A percentile compares a stretch with the other conserved stretches of the same genome.
These are phyloP conservation scores for Chaetogeoica ovagalla DNA, from an alignment of 2,888 invertebrate species.

Conservation along the genomic window DNA sequence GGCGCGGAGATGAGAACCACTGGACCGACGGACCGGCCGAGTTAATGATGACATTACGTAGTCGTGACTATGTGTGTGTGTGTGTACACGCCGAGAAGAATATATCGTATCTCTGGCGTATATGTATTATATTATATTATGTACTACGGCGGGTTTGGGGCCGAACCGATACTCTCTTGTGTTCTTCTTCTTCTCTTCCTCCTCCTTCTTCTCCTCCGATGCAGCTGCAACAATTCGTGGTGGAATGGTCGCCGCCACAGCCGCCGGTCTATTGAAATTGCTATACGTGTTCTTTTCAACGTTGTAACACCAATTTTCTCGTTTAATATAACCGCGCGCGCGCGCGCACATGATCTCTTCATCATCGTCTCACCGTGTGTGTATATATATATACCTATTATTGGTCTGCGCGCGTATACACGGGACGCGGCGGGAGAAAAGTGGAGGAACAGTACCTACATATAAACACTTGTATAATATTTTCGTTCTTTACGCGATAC, in stretches of 20 bases:
- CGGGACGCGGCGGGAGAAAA: too few species aligned
- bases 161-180: conserved; percentile 42
- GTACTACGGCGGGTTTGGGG: conserved; percentile 43
- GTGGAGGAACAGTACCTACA: neutral
- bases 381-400: neutral
- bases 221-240: conserved; percentile 52
- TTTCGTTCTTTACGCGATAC: conserved; percentile 27
- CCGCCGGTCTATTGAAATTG: conserved; percentile 40
- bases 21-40: conserved; percentile 26
- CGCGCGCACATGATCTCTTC: conserved; percentile 41
- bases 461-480: neutral
- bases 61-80: conserved; percentile 40
- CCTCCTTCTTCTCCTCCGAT: neutral
- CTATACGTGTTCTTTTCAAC: conserved; percentile 50
- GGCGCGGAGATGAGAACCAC: conserved; percentile 40
- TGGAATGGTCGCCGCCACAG: conserved; percentile 41
- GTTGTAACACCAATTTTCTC: conserved; percentile 53
- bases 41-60: conserved; percentile 52
- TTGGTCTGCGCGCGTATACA: neutral
- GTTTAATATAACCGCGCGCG: conserved; percentile 47
- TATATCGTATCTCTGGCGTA: conserved; percentile 20
- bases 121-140: neutral
- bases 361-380: conserved; percentile 9
- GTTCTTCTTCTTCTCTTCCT: conserved; percentile 23
- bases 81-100: neutral